Conservation (phyloP, 2,113 vertebrate genomes). For the Cairina moschata region DNA sequence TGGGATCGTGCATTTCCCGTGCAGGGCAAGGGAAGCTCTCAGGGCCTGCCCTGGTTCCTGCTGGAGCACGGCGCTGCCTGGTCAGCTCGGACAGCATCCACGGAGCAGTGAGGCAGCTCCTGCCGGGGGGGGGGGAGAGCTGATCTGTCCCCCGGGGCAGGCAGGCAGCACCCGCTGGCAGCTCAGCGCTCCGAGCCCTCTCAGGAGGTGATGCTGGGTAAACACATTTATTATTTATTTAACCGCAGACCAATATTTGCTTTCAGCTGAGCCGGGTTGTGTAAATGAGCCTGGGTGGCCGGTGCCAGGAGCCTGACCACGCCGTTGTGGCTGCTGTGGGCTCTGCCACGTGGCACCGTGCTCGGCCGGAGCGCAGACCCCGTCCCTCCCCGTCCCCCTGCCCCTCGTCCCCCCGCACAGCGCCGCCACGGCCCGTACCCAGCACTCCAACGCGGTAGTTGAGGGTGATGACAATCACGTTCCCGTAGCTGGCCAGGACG, state of each 20-base stretch:
- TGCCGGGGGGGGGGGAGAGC: background rate
- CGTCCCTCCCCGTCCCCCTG: background rate
- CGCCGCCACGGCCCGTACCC: conserved; percentile 78
- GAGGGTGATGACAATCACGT: conserved; percentile 98
- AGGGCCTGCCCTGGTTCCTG: background rate
- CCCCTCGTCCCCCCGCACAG: background rate
- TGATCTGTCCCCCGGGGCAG: background rate
- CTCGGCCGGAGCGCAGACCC: accelerated
- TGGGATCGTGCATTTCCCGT: background rate
- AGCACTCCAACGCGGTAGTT: conserved; percentile 98
- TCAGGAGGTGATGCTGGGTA: conserved; percentile 40
- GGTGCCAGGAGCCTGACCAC: background rate
- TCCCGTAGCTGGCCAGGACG: conserved; percentile 98
- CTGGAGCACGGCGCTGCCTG: background rate
- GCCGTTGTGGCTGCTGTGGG: accelerated
- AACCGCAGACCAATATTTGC: conserved; percentile 68
- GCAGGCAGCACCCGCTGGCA: background rate
- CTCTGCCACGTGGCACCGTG: background rate
- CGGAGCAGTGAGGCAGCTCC: background rate
- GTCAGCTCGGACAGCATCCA: background rate
- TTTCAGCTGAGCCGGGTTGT: conserved; percentile 31
- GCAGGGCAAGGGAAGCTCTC: background rate
- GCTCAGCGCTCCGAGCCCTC: background rate
- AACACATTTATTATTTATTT: conserved; percentile 65
- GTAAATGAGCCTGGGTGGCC: background rate